These are phyloP conservation scores for Echiichthys vipera DNA, from an alignment of 2,797 vertebrate genomes.

Conservation along the genomic window DNA sequence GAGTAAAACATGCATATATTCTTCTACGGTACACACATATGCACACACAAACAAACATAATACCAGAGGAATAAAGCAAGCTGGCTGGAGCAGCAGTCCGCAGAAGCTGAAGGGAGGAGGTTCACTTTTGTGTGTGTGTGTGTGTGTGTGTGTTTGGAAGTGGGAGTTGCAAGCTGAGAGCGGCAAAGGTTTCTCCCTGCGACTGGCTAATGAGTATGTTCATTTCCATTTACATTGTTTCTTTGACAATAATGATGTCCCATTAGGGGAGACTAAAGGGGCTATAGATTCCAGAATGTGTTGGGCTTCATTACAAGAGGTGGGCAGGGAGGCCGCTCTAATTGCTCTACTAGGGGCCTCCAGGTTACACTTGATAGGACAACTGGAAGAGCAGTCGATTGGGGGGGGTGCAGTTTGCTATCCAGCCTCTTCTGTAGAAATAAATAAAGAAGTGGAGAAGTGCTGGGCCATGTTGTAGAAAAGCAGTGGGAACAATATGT, in stretches of 20 bases:
- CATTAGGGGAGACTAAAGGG: constrained; percentile 99
- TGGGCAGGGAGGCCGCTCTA: constrained; percentile 98
- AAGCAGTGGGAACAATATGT: constrained; percentile 98
- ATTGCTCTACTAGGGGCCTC: constrained; percentile 99
- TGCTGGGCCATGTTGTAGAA: constrained; percentile 79
- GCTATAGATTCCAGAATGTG: constrained; percentile 99
- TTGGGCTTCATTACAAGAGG: constrained; percentile 99
- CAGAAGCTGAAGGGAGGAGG: constrained; percentile 67
- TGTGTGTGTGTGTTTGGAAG: constrained; percentile 56
- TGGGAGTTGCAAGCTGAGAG: constrained; percentile 77
- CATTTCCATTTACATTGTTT: constrained; percentile 99
- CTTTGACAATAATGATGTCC: constrained; percentile 99
- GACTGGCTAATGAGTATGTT: constrained; percentile 99
- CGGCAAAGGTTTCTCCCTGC: constrained; percentile 92
- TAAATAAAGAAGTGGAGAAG: constrained; percentile 75
- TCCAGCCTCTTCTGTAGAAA: constrained; percentile 72
- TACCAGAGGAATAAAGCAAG: constrained; percentile 74
- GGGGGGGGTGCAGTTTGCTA: constrained; percentile 61
- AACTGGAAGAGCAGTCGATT: constrained; percentile 91
- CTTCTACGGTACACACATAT: constrained; percentile 65
- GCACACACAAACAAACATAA: constrained; percentile 69
- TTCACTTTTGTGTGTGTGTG: constrained; percentile 37
- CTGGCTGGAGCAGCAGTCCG: constrained; percentile 58
- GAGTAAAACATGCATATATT: constrained; percentile 67
- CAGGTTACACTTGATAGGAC: constrained; percentile 99